Percentiles rank a stretch among this genome's conserved stretches.
Conservation (phyloP, 2,888 invertebrate genomes). For the Trissoscelio sp. region DNA sequence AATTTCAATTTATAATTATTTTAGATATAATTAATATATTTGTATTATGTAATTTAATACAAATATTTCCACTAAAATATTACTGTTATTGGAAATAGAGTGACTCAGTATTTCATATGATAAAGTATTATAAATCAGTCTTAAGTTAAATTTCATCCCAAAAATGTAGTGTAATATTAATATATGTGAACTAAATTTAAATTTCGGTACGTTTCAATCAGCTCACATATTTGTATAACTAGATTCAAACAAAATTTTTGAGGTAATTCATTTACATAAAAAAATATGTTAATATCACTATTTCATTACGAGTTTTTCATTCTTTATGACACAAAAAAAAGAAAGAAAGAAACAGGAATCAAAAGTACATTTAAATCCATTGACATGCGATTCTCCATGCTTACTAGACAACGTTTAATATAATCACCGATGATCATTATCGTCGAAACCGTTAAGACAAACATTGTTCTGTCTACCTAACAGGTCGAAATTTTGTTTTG, state of each 20-base stretch:
- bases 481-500: constrained; percentile 25
- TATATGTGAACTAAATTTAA: not conserved
- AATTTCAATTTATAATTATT: too few species aligned
- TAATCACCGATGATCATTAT: constrained; percentile 59
- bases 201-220: not conserved
- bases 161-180: not conserved
- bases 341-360: constrained; percentile 1
- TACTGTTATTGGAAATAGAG: too few species aligned
- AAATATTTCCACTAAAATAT: too few species aligned
- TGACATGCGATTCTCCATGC: constrained; percentile 66
- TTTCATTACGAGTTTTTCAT: not conserved
- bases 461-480: constrained; percentile 3
- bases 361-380: constrained; percentile 48
- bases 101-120: not conserved
- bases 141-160: not conserved
- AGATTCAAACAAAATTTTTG: not conserved
- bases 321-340: constrained; percentile 6
- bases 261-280: not conserved
- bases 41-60: too few species aligned
- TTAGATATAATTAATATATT: too few species aligned
- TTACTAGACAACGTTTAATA: constrained; percentile 40
- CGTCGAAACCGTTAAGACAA: constrained; percentile 61
- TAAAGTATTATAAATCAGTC: not conserved
- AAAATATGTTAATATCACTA: constrained; percentile 2
- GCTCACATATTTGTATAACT: not conserved